phyloP scores from a whole-genome alignment of 2,113 vertebrate genomes.

The Prietella phreatophila region DNA sequence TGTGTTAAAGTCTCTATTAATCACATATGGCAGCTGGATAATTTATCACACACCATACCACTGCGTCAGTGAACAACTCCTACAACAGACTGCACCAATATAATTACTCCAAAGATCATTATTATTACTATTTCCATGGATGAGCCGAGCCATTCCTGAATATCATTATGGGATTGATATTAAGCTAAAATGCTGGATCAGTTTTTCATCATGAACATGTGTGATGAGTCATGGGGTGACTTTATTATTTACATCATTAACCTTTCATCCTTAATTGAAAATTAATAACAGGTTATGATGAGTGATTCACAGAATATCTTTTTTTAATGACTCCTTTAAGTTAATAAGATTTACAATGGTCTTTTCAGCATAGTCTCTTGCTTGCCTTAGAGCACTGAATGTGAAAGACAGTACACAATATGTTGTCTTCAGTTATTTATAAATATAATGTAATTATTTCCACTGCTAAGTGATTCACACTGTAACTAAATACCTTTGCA shows the following conservation, averaged over 20 bases:
- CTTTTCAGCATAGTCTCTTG: neutral
- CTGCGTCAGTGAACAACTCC: constrained; percentile 58
- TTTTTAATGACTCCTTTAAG: neutral
- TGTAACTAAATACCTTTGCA: neutral
- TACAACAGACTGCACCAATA: constrained; percentile 57
- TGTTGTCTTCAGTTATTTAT: neutral
- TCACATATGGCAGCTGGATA: constrained; percentile 62
- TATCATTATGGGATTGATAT: neutral
- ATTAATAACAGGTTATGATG: neutral
- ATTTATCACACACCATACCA: constrained; percentile 57
- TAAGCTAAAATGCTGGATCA: neutral
- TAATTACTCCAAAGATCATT: constrained; percentile 16
- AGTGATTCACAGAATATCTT: neutral
- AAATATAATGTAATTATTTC: neutral
- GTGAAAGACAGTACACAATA: neutral
- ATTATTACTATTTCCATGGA: constrained; percentile 13
- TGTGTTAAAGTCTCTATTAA: constrained; percentile 66
- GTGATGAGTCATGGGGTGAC: neutral
- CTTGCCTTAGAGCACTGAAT: neutral
- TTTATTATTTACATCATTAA: constrained; percentile 17
- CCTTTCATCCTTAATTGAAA: neutral
- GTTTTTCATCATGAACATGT: constrained; percentile 20
- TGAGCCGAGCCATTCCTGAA: constrained; percentile 2
- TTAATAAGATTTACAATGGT: neutral
- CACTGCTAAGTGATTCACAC: neutral